Percentiles rank a stretch among this genome's conserved stretches.
These are phyloP conservation scores for Erinaceus europaeus DNA, from an alignment of 2,113 vertebrate species.

Conservation along the genomic window DNA sequence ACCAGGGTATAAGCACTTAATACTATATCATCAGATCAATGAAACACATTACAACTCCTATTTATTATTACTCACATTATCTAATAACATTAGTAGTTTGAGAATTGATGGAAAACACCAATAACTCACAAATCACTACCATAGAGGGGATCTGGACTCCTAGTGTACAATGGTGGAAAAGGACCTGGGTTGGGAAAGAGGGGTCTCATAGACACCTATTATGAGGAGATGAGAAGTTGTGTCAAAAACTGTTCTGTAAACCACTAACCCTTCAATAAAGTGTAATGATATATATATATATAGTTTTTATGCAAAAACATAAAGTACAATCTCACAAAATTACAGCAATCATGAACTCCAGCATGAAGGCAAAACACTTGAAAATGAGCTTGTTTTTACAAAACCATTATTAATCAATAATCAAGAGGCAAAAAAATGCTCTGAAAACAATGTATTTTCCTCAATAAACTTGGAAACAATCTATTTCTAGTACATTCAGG, in stretches of 20 bases:
- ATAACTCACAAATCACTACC: slow-evolving; percentile 13
- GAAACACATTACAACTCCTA: background rate
- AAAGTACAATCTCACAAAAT: background rate
- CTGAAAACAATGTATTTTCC: slow-evolving; percentile 29
- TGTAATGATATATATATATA: too few relatives aligned
- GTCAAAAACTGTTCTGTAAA: too few relatives aligned
- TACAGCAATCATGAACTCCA: slow-evolving; percentile 24
- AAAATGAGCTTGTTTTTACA: slow-evolving; percentile 23
- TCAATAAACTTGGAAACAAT: slow-evolving; percentile 30
- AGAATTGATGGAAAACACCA: slow-evolving; percentile 24
- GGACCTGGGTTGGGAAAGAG: too few relatives aligned
- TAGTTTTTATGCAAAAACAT: too few relatives aligned
- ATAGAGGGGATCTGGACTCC: too few relatives aligned
- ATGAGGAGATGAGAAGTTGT: too few relatives aligned
- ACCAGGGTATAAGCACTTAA: slow-evolving; percentile 5
- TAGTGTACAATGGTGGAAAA: too few relatives aligned
- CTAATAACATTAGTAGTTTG: background rate
- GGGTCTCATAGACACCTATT: too few relatives aligned
- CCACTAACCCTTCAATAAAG: too few relatives aligned
- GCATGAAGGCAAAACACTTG: background rate
- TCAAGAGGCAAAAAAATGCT: slow-evolving; percentile 9
- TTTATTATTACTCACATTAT: slow-evolving; percentile 10
- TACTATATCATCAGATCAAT: background rate
- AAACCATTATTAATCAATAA: slow-evolving; percentile 6
- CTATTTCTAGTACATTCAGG: background rate